Evolutionary conservation across 2,113 vertebrate species (phyloP).

Genomic region (Tinamus guttatus): DNA sequence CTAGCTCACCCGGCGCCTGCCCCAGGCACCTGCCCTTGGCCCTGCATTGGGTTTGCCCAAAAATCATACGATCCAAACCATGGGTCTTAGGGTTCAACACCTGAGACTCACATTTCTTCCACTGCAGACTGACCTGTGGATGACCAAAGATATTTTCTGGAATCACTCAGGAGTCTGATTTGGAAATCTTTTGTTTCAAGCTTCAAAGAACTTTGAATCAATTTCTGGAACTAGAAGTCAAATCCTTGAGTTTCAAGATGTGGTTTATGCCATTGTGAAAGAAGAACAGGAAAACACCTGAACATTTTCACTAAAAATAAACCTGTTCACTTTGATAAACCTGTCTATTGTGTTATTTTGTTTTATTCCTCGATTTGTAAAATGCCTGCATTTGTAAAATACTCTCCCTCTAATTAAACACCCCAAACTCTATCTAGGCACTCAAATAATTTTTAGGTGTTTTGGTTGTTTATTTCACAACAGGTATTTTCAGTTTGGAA

Average conservation of each 20-base stretch:
- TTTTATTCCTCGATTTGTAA: background rate
- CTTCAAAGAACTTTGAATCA: background rate
- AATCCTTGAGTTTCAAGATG: background rate
- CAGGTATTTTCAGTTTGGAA: background rate
- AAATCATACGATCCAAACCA: too few species aligned
- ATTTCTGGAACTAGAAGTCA: background rate
- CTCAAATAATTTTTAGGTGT: background rate
- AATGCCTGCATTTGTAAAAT: background rate
- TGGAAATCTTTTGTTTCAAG: background rate
- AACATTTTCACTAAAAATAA: background rate
- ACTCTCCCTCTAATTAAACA: background rate
- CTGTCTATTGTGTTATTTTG: background rate
- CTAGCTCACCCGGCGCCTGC: background rate
- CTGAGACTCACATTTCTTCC: rapidly evolving
- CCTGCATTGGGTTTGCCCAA: background rate
- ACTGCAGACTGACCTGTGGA: background rate
- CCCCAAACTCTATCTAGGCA: background rate
- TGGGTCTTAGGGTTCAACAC: background rate
- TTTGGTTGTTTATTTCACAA: background rate
- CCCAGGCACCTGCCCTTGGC: background rate
- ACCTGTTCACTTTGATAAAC: background rate
- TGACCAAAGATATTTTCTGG: rapidly evolving
- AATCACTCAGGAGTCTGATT: background rate
- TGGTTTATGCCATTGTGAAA: background rate
- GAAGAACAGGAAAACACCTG: background rate